Evolutionary conservation across 2,113 vertebrate species (phyloP).

Genomic region (Tinamus guttatus): DNA sequence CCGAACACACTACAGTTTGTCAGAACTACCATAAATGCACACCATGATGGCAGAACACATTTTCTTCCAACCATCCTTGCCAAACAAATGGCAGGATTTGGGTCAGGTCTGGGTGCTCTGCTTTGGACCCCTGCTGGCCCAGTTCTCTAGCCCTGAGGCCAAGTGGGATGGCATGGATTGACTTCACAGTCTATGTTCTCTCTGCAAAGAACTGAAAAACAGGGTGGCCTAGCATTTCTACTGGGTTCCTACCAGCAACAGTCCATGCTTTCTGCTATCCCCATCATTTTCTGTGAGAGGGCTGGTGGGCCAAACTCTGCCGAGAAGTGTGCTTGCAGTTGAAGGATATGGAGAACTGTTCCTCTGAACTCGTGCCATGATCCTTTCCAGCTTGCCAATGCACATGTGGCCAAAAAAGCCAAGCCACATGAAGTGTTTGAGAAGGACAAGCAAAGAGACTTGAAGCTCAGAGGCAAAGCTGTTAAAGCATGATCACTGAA

Average conservation of each 20-base stretch:
- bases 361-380: not conserved
- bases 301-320: not conserved
- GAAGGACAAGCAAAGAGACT: not conserved
- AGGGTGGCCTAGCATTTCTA: not conserved
- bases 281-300: not conserved
- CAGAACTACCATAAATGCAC: not conserved
- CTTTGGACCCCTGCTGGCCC: accelerated
- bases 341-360: not conserved
- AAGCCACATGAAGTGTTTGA: not conserved
- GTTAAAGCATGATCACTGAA: not conserved
- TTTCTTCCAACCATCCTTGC: not conserved
- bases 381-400: not conserved
- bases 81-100: not conserved
- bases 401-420: not conserved
- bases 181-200: not conserved
- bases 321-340: not conserved
- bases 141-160: not conserved
- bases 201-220: accelerated
- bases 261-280: no score
- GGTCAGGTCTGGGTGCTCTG: not conserved
- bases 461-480: not conserved
- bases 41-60: accelerated
- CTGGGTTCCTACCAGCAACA: not conserved
- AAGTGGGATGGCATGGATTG: not conserved
- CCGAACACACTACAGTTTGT: not conserved